These are phyloP conservation scores for Henicopernis longicauda DNA, from an alignment of 2,113 vertebrate genomes.

Conservation along the genomic window DNA sequence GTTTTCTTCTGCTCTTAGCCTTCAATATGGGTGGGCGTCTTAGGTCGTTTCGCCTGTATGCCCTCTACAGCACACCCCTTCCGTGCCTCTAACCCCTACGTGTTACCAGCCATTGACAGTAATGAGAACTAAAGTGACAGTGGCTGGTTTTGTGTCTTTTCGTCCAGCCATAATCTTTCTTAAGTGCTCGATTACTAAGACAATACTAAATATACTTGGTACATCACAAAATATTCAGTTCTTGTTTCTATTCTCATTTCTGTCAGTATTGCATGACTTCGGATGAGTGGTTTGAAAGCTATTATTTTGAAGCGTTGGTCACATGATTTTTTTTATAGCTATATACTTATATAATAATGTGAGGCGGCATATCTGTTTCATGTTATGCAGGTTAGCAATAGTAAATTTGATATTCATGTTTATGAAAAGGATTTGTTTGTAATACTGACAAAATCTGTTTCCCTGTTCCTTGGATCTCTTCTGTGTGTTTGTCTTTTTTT, in stretches of 20 bases:
- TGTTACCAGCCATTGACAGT: too few relatives aligned
- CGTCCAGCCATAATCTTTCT: neutral
- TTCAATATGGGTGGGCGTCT: neutral
- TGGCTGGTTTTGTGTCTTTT: rapidly evolving
- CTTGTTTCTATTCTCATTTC: neutral
- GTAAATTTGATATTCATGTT: neutral
- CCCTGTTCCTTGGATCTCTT: neutral
- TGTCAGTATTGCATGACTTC: neutral
- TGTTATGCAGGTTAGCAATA: neutral
- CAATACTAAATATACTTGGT: neutral
- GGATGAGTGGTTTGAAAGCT: neutral
- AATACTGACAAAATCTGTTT: neutral
- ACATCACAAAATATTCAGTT: neutral
- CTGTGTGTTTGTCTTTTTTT: neutral
- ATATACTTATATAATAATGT: neutral
- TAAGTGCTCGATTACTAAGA: neutral
- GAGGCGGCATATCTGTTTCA: neutral
- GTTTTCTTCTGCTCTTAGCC: neutral
- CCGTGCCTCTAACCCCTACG: rapidly evolving
- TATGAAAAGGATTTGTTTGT: neutral
- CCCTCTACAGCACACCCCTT: neutral
- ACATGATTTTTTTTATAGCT: neutral
- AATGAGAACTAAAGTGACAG: neutral
- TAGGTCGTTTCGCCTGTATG: rapidly evolving
- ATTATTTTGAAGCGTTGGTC: neutral